phyloP scores from a whole-genome alignment of 1,140 invertebrate species.

The Antheraea mylitta region DNA sequence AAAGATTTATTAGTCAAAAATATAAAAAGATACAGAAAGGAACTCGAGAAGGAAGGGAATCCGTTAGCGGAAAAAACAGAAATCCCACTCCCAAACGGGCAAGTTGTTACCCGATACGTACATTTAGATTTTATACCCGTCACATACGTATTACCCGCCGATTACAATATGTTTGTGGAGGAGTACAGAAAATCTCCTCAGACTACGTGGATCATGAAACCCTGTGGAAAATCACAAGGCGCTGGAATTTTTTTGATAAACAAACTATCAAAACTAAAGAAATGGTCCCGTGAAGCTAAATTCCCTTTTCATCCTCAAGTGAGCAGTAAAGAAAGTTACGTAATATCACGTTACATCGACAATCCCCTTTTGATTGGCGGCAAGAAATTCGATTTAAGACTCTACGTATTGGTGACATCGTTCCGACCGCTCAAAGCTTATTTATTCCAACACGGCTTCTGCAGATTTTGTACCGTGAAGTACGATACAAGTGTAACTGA shows the following conservation, averaged over 20 bases:
- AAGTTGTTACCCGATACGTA: slow-evolving; percentile 88
- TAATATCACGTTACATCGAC: slow-evolving; percentile 93
- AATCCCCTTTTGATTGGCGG: slow-evolving; percentile 92
- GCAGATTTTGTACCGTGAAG: slow-evolving; percentile 90
- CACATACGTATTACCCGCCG: slow-evolving; percentile 96
- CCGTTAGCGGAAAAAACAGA: slow-evolving; percentile 87
- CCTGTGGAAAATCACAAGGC: slow-evolving; percentile 94
- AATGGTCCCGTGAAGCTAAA: slow-evolving; percentile 92
- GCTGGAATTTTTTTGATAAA: slow-evolving; percentile 94
- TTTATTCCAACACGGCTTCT: slow-evolving; percentile 90
- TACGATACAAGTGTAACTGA: slow-evolving; percentile 89
- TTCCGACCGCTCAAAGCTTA: slow-evolving; percentile 91
- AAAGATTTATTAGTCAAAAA: slow-evolving; percentile 98
- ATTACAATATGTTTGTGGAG: slow-evolving; percentile 98
- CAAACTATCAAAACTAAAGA: slow-evolving; percentile 92
- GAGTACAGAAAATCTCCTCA: slow-evolving; percentile 96
- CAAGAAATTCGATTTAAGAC: slow-evolving; percentile 92
- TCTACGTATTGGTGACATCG: slow-evolving; percentile 92
- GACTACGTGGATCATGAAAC: slow-evolving; percentile 99
- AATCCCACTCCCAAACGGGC: slow-evolving; percentile 78
- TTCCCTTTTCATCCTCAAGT: slow-evolving; percentile 90
- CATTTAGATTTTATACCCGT: slow-evolving; percentile 95
- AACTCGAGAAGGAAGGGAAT: slow-evolving; percentile 86
- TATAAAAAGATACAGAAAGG: slow-evolving; percentile 95
- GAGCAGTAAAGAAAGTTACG: slow-evolving; percentile 89